Evolutionary conservation across 1,140 invertebrate species (phyloP).

Genomic region (Drosophila eugracilis): DNA sequence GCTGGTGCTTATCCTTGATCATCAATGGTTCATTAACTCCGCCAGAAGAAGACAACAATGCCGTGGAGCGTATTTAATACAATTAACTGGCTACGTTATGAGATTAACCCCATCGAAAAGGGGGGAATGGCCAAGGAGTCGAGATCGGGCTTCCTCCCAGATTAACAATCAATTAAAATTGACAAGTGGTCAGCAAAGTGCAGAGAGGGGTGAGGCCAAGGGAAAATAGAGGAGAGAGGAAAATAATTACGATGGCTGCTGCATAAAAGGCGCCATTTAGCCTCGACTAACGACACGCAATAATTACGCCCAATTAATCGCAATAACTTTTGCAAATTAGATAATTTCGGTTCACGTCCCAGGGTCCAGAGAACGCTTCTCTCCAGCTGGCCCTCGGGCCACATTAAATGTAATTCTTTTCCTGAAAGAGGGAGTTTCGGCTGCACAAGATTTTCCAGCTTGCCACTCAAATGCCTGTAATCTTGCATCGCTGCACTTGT

Average conservation of each 20-base stretch:
- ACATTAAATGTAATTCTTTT: constrained; percentile 62
- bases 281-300: constrained; percentile 70
- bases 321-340: constrained; percentile 83
- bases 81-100: constrained; percentile 79
- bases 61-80: constrained; percentile 78
- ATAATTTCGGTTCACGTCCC: constrained; percentile 70
- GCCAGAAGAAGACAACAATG: constrained; percentile 50
- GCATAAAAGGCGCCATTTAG: constrained; percentile 81
- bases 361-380: constrained; percentile 6
- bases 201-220: constrained; percentile 8
- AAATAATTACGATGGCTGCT: constrained; percentile 77
- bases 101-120: constrained; percentile 66
- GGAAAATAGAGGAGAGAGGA: constrained; percentile 38
- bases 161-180: constrained; percentile 84
- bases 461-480: constrained; percentile 62
- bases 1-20: constrained; percentile 78
- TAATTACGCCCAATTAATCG: constrained; percentile 83
- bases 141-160: constrained; percentile 68
- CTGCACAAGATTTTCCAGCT: constrained; percentile 33
- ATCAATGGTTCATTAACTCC: constrained; percentile 83
- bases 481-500: constrained; percentile 52
- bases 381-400: constrained; percentile 20
- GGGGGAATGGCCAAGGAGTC: constrained; percentile 21
- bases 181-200: constrained; percentile 58
- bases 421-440: constrained; percentile 30